Percentiles rank a stretch among this genome's conserved stretches.
Conservation (phyloP, 2,113 vertebrate species). For the Menura novaehollandiae region DNA sequence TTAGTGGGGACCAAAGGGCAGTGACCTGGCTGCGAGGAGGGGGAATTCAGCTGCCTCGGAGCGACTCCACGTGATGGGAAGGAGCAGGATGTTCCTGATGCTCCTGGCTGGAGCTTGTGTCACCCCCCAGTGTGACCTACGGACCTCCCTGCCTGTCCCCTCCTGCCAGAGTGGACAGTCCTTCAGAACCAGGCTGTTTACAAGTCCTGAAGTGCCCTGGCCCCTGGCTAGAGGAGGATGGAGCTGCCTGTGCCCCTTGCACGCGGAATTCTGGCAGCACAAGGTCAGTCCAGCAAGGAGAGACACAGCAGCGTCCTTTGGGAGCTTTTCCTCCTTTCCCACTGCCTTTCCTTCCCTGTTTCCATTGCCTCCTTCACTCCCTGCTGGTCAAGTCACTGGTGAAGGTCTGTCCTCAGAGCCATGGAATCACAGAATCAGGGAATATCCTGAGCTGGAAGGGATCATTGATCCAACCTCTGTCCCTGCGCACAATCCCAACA, state of each 20-base stretch:
- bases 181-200: neutral
- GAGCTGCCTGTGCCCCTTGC: neutral
- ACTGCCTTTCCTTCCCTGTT: too few relatives aligned
- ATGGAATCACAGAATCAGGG: neutral
- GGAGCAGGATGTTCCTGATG: neutral
- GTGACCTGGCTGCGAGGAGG: neutral
- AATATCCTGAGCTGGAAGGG: neutral
- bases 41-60: neutral
- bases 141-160: neutral
- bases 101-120: neutral
- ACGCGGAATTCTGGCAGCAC: neutral
- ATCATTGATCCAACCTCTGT: accelerated
- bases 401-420: neutral
- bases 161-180: neutral
- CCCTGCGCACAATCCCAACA: neutral
- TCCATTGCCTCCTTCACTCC: too few relatives aligned
- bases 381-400: accelerated
- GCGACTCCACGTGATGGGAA: neutral
- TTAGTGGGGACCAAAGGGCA: neutral
- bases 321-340: neutral
- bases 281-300: neutral
- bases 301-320: neutral
- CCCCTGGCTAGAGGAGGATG: neutral
- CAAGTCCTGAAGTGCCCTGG: neutral
- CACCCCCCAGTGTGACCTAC: neutral